Evolutionary conservation across 2,888 invertebrate species (phyloP), one percentile per base, ranked within the genome.

Genomic region (Sabellastarte sp.): DNA sequence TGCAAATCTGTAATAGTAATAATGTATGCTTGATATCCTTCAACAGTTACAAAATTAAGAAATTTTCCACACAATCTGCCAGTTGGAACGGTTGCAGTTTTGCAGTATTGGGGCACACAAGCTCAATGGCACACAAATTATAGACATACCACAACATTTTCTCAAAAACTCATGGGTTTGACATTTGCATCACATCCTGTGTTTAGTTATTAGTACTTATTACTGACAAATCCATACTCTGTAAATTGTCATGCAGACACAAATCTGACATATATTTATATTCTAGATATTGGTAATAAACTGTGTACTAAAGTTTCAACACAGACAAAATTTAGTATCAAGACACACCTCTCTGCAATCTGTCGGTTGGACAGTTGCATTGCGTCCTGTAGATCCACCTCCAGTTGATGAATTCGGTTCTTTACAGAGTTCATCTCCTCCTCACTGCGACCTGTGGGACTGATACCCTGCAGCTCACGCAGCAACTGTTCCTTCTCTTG

Each of bases 401-500:
- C 93, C 64, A 97, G 87, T 80, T 91, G 89, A 78, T 93, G 91
- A 66, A 88, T 88, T 77, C 93, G 91, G n/a, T 20, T 59, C 30
- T 57, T 32, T 64, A 95, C 92, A 66, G 90, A 90, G 67, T 87
- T 88, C 89, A 93, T 92, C 81, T 95, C 95, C 76, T 91, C 90
- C 72, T 90, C 90, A 59, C 91, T 90, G 74, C 93, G 88, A 60
- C 92, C 91, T 67, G 80, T 84, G 3, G 75, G 76, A 64, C 80
- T 80, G n/a, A n/a, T n/a, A n/a, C n/a, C n/a, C 71, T 93, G 87
- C 53, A 96, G 84, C 79, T 97, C 97, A 74, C 94, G 87, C 57
- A 97, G 84, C 58, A 96, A 85, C 80, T 97, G 95, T 82, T 97
- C 95, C 83, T 97, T 97, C 82, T 97, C 97, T 86, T 95, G 95